Base-by-base conservation (phyloP, 2,888 invertebrate genomes). In the Chloromyia formosa region DNA sequence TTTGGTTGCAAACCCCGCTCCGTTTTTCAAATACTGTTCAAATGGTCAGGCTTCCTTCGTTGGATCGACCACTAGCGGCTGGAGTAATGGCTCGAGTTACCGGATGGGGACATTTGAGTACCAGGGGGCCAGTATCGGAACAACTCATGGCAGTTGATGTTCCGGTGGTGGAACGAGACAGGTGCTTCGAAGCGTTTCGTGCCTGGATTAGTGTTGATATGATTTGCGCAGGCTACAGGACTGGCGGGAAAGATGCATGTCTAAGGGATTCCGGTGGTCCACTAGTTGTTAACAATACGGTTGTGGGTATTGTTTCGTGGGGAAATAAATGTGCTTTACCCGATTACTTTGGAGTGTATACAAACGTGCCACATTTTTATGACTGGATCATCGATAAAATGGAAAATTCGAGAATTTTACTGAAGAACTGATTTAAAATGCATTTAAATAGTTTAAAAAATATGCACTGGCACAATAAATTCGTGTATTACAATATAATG, bases 291-390 rank as follows among this genome's bases (percentile, higher is more conserved):
- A 23, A 62, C 0, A 35, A 64, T 27, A 62, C 45, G 9, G n/a
- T 73, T 20, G 35, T 62, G 42, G 73, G 73, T 49, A 73, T 73
- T 7, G 73, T 62, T n/a, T 73, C 73, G 5, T 73, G 49, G 49
- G 73, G 62, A 1, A 73, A 54, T 35, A 62, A 53, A 16, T 73
- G 73, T 42, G 73, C 73, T 35, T 14, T 16, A 1, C 61, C 54
- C 2, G 49, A 54, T 23, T 73, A 62, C 35, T 62, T 49, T 20
- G 62, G 62, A 35, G 73, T 73, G 35, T 73, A 73, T 62, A 27
- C 73, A 18, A 73, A 62, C 16, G 53, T 62, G 16, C 18, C 54
- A 3, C 27, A 62, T 53, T 62, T 62, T 35, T 53, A 23, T 9
- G 35, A 20, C 27, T 74, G 60, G 61, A 74, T 64, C 27, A 14